Evolutionary conservation across 2,888 invertebrate genomes (phyloP).

Genomic region (Phragmatobia fuliginosa): DNA sequence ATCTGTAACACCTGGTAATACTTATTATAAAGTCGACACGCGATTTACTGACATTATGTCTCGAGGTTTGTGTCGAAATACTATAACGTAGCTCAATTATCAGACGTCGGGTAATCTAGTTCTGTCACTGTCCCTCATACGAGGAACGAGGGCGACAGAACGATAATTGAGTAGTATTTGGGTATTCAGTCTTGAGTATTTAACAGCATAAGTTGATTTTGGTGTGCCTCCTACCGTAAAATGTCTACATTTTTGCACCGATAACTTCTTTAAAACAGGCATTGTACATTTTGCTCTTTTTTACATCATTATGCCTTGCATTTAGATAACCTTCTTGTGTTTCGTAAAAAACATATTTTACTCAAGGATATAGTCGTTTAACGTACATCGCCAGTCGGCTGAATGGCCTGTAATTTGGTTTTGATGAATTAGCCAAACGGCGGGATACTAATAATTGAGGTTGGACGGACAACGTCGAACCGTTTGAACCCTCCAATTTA

Average conservation of each 20-base stretch:
- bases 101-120: background rate
- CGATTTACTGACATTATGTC: background rate
- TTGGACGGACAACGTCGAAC: conserved; percentile 56
- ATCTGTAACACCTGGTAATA: conserved; percentile 1
- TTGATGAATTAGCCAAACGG: conserved; percentile 77
- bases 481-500: conserved; percentile 66
- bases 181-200: conserved; percentile 36
- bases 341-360: conserved; percentile 31
- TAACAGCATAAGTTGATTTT: conserved; percentile 35
- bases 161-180: background rate
- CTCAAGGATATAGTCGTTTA: conserved; percentile 50
- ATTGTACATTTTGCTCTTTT: conserved; percentile 10
- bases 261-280: background rate
- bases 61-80: background rate
- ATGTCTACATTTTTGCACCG: conserved; percentile 12
- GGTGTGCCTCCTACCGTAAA: conserved; percentile 12
- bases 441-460: conserved; percentile 70
- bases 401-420: conserved; percentile 73
- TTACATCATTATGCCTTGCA: conserved; percentile 15
- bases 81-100: background rate
- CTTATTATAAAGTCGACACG: conserved; percentile 3
- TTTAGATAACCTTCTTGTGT: conserved; percentile 22
- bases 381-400: conserved; percentile 54
- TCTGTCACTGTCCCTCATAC: background rate
- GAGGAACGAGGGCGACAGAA: background rate